Evolutionary conservation across 2,888 invertebrate species (phyloP).

Genomic region (Ormia ochracea): DNA sequence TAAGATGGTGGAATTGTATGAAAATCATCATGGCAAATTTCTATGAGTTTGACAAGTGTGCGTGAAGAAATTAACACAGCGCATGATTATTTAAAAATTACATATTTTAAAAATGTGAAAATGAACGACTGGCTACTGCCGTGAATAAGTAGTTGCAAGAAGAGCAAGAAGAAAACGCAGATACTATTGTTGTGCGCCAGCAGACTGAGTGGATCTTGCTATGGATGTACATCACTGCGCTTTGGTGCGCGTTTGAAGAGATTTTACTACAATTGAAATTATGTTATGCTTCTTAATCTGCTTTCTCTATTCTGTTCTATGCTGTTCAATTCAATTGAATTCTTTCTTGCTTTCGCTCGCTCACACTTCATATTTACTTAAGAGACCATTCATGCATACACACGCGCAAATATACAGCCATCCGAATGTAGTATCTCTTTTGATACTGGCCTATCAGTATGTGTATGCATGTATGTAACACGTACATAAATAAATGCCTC

Average conservation of each 20-base stretch:
- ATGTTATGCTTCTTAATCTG: neutral
- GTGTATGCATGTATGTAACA: no score
- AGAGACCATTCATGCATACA: neutral
- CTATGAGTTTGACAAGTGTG: constrained; percentile 47
- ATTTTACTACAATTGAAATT: neutral
- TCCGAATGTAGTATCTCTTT: neutral
- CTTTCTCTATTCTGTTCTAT: neutral
- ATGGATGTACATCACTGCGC: neutral
- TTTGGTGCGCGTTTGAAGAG: neutral
- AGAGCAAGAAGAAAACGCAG: no score
- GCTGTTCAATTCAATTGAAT: constrained; percentile 16
- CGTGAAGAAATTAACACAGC: constrained; percentile 42
- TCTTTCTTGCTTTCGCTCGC: constrained; percentile 21
- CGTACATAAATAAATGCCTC: no score
- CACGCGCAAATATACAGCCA: neutral
- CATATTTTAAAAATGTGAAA: constrained; percentile 24
- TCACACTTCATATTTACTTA: constrained; percentile 23
- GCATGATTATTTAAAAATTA: constrained; percentile 61
- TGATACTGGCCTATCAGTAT: neutral
- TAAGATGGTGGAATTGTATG: constrained; percentile 58
- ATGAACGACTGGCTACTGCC: neutral
- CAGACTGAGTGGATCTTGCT: neutral
- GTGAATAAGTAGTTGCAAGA: neutral
- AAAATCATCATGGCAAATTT: constrained; percentile 53
- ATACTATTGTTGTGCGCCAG: neutral